Evolutionary conservation across 37 sponge, comb jelly and placozoan genomes (phyloP).

Genomic region (Axinella damicornis): DNA sequence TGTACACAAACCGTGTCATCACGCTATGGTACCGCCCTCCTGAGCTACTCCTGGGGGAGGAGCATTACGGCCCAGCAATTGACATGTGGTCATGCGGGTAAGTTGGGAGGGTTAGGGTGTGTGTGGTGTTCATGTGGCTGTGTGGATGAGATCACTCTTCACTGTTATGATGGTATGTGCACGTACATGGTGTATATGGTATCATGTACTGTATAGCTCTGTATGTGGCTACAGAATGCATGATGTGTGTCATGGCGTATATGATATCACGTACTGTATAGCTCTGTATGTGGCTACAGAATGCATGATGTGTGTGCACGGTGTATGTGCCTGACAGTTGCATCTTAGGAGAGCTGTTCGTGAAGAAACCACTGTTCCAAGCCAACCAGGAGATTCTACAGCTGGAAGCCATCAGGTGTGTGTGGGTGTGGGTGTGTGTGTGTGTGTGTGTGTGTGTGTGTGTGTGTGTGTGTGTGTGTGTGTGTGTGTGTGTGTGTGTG

Average conservation of each 20-base stretch:
- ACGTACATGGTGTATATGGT: background rate
- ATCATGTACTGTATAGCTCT: background rate
- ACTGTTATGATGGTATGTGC: no score
- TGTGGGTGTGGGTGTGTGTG: background rate
- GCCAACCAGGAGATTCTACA: slow-evolving; percentile 78
- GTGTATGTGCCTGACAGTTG: slow-evolving; percentile 57
- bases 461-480: background rate
- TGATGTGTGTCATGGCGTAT: background rate
- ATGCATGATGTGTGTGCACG: slow-evolving; percentile 5
- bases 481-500: no score
- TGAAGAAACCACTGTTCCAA: slow-evolving; percentile 87
- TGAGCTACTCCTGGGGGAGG: slow-evolving; percentile 95
- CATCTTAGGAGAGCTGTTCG: slow-evolving; percentile 95
- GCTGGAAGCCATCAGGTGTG: slow-evolving; percentile 89
- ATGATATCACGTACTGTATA: background rate
- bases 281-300: background rate
- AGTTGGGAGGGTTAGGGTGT: slow-evolving; percentile 2
- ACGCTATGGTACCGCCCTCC: slow-evolving; percentile 99
- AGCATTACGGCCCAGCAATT: slow-evolving; percentile 93
- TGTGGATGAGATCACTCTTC: no score
- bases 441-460: slow-evolving; percentile 10
- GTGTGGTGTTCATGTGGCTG: no score
- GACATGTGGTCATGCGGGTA: slow-evolving; percentile 99
- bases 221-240: background rate
- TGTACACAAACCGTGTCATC: slow-evolving; percentile 97